Evolutionary conservation across 2,888 invertebrate genomes (phyloP).

Genomic region (Meiosimyza platycephala): DNA sequence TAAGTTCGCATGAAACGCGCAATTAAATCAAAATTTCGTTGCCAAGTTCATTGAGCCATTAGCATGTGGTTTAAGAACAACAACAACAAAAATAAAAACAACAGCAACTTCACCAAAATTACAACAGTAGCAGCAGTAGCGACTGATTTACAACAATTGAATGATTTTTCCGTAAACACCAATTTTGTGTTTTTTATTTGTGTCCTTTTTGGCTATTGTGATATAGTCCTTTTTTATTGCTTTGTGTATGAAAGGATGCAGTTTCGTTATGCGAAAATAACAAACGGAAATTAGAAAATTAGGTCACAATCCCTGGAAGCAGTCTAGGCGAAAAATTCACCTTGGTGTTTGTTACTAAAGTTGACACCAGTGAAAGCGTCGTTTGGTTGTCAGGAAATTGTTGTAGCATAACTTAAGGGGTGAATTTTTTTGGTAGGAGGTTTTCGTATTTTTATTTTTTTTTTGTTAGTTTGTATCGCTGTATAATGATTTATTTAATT

Average conservation of each 20-base stretch:
- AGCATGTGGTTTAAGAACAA: conserved; percentile 21
- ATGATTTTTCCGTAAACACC: no score
- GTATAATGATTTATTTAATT: background rate
- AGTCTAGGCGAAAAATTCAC: background rate
- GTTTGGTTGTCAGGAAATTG: no score
- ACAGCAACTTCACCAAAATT: background rate
- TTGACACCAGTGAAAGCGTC: no score
- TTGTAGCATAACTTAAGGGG: no score
- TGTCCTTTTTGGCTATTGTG: no score
- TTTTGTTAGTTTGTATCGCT: background rate
- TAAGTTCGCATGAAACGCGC: conserved; percentile 47
- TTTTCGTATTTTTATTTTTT: background rate
- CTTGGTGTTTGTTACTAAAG: no score
- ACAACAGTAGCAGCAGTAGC: background rate
- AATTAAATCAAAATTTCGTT: conserved; percentile 50
- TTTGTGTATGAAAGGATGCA: background rate
- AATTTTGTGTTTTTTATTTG: no score
- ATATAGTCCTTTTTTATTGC: no score
- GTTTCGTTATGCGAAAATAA: conserved; percentile 33
- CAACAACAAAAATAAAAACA: conserved; percentile 16
- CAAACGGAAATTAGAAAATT: conserved; percentile 42
- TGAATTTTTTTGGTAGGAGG: background rate
- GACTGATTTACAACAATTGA: no score
- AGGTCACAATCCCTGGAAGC: conserved; percentile 16
- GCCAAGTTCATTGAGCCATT: conserved; percentile 49